Percentiles rank a stretch among this genome's conserved stretches.
phyloP scores from a whole-genome alignment of 2,113 vertebrate genomes.

The Noturus placidus region DNA sequence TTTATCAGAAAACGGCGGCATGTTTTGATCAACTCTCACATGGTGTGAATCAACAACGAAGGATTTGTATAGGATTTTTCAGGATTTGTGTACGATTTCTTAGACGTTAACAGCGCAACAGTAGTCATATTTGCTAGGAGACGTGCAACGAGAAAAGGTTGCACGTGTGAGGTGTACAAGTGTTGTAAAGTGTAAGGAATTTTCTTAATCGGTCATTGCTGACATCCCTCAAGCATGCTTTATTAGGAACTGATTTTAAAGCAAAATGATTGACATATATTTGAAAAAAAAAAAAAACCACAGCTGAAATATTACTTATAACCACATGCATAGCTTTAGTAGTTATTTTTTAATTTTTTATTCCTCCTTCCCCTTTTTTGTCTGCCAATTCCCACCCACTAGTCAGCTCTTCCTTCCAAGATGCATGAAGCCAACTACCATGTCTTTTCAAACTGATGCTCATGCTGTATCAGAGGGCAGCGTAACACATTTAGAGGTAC shows the following conservation, averaged over 20 bases:
- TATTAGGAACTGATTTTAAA: neutral
- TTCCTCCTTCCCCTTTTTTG: neutral
- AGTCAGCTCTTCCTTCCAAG: neutral
- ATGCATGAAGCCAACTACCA: neutral
- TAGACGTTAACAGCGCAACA: neutral
- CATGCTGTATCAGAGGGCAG: neutral
- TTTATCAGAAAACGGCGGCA: constrained; percentile 28
- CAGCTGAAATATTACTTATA: too few species aligned
- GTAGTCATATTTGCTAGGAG: neutral
- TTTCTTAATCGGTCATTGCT: neutral
- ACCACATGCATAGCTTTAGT: neutral
- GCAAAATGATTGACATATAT: neutral
- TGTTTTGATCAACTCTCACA: neutral
- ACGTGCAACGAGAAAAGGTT: neutral
- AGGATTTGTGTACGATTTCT: neutral
- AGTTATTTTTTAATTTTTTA: neutral
- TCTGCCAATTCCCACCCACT: neutral
- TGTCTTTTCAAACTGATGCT: neutral
- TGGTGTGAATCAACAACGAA: neutral
- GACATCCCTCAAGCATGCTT: neutral
- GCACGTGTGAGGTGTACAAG: neutral
- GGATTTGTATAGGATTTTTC: neutral
- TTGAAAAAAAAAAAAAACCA: neutral
- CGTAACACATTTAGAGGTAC: neutral
- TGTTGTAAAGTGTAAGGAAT: neutral